Base-by-base conservation (phyloP, 2,113 vertebrate species). In the Pholis gunnellus region DNA sequence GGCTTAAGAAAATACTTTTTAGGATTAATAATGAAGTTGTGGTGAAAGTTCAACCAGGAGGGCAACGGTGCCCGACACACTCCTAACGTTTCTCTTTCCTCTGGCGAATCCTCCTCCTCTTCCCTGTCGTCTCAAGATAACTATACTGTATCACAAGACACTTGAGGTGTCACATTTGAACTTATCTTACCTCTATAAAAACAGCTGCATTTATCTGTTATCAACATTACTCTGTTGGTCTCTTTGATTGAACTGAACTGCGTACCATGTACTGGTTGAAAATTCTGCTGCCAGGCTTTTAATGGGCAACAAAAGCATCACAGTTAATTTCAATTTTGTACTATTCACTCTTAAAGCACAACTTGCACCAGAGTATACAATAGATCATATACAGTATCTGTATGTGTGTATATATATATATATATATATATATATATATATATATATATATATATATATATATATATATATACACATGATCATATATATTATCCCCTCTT, bases 1-100 rank as follows among this genome's bases (percentile, higher is more conserved):
- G 71, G 73, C 25, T 68, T 31, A 54, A 48, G 20, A 84, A 18
- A 67, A 36, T 8, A 13, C 22, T 76, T 57, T 63, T 61, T 46
- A 15, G 38, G 54, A 10, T 72, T 44, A 36, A 40, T 52, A 82
- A 86, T 75, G 54, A 78, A 60, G 71, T 17, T 73, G 22, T 59
- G 42, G 69, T 34, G 44, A 46, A 74, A 50, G 61, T 67, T 82
- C 36, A 54, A 31, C 48, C 31, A 60, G 25, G 13, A 48, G 18
- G 18, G 29, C 9, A n/a, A 56, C 48, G 15, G 69, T 13, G 7
- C n/a, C 15, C 8, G 38, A 79, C 65, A 75, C 54, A 72, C 18
- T 27, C 9, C 9, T 46, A 63, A 64, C 65, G 29, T 61, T 20
- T 7, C 46, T 56, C 9, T 14, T 69, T 68, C 40, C 20, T 76